Evolutionary conservation across 1,140 invertebrate genomes (phyloP).

Genomic region (Ceratina japonica): DNA sequence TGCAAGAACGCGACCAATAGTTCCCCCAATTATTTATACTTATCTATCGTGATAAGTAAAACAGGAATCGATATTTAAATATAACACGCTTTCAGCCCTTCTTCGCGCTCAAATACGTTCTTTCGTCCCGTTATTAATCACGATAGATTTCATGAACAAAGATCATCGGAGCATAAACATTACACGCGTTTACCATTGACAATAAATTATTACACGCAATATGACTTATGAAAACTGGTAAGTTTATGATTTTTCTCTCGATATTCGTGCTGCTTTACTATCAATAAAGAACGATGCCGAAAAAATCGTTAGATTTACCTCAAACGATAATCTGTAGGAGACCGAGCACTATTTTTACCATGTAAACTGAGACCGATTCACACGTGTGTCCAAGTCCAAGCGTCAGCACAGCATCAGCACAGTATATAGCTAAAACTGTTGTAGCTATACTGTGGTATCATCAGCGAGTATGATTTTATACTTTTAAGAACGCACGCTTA

Average conservation of each 20-base stretch:
- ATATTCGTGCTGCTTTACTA: slow-evolving; percentile 38
- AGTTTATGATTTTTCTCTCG: slow-evolving; percentile 1
- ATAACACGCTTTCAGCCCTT: background rate
- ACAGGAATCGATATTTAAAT: no score
- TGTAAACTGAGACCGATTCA: slow-evolving; percentile 55
- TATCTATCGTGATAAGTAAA: background rate
- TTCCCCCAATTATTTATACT: background rate
- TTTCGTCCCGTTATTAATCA: slow-evolving; percentile 14
- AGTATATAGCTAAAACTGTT: slow-evolving; percentile 13
- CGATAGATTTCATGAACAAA: slow-evolving; percentile 16
- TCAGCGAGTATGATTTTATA: no score
- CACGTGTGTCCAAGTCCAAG: slow-evolving; percentile 11
- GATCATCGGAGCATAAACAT: background rate
- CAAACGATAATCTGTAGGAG: slow-evolving; percentile 41
- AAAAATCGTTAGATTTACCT: slow-evolving; percentile 73
- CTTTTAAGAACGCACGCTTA: no score
- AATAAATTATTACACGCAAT: slow-evolving; percentile 37
- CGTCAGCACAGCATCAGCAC: no score
- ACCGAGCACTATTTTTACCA: slow-evolving; percentile 55
- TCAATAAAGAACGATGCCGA: slow-evolving; percentile 56
- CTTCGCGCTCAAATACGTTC: background rate
- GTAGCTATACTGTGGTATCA: background rate
- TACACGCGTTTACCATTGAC: slow-evolving; percentile 33
- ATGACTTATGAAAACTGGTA: slow-evolving; percentile 26
- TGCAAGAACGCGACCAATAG: slow-evolving; percentile 2